Percentiles rank a stretch among this genome's conserved stretches.
Evolutionary conservation across 2,888 invertebrate genomes (phyloP).

Genomic region (Villa cingulata): DNA sequence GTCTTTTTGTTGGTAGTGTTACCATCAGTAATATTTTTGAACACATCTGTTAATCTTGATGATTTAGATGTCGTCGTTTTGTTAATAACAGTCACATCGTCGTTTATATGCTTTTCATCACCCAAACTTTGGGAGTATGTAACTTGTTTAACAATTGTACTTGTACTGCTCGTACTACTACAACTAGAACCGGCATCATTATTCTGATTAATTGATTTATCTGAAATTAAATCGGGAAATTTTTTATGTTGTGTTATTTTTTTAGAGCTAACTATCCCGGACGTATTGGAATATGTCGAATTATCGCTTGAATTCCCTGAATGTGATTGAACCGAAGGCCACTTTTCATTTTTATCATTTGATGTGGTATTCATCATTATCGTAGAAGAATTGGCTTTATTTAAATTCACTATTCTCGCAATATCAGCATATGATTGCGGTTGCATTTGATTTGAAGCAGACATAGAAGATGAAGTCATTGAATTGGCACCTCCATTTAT

Average conservation of each 20-base stretch:
- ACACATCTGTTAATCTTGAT: conserved; percentile 15
- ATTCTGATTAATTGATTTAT: conserved; percentile 7
- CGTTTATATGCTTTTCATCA: conserved; percentile 4
- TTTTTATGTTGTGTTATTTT: conserved; percentile 19
- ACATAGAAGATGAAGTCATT: conserved; percentile 4
- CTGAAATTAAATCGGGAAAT: conserved; percentile 21
- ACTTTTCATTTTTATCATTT: conserved; percentile 16
- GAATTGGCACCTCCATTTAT: conserved; percentile 12
- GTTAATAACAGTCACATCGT: neutral
- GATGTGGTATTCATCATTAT: conserved; percentile 2
- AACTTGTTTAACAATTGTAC: conserved; percentile 15
- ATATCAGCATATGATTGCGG: conserved; percentile 68
- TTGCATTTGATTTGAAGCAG: conserved; percentile 22
- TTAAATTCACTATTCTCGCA: conserved; percentile 43
- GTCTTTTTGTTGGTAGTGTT: neutral
- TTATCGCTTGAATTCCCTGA: neutral
- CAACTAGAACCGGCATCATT: conserved; percentile 10
- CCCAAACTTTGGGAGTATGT: conserved; percentile 24
- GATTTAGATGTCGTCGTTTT: neutral
- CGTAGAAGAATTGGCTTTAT: conserved; percentile 17
- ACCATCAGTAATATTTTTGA: conserved; percentile 1
- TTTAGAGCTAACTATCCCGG: conserved; percentile 5
- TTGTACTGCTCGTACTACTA: conserved; percentile 12
- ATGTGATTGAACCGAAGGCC: conserved; percentile 21
- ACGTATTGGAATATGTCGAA: neutral